phyloP scores from a whole-genome alignment of 2,797 vertebrate species.

The Neomorphus geoffroyi region DNA sequence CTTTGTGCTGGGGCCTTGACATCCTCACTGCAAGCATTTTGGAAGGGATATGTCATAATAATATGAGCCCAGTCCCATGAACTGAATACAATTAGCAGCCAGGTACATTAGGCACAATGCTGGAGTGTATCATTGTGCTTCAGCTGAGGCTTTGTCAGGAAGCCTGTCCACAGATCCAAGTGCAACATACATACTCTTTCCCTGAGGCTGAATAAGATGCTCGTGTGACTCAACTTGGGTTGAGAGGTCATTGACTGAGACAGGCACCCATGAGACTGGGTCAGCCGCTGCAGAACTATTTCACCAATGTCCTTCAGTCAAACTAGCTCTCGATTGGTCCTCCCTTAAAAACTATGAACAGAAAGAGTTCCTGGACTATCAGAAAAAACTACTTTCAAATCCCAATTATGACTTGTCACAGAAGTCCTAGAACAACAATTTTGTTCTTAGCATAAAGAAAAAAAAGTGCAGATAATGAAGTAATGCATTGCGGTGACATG shows the following conservation, averaged over 20 bases:
- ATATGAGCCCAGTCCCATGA: not conserved
- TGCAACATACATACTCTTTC: not conserved
- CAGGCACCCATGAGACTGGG: not conserved
- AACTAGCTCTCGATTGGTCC: rapidly evolving
- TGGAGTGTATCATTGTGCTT: not conserved
- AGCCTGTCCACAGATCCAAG: not conserved
- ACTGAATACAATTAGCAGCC: not conserved
- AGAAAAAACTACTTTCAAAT: not conserved
- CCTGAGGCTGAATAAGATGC: not conserved
- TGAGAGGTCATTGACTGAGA: not conserved
- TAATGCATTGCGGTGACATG: not conserved
- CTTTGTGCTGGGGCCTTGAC: not conserved
- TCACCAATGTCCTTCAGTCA: rapidly evolving
- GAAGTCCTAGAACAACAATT: rapidly evolving
- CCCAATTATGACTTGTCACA: too few species aligned
- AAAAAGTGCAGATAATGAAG: not conserved
- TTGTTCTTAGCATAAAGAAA: not conserved
- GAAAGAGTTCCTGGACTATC: not conserved
- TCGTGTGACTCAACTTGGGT: not conserved
- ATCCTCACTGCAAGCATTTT: rapidly evolving
- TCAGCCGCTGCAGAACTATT: not conserved
- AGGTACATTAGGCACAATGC: not conserved
- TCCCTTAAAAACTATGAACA: not conserved
- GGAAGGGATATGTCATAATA: not conserved
- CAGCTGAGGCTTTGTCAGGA: not conserved